These are phyloP conservation scores for Ruditapes philippinarum DNA, from an alignment of 1,140 invertebrate species.

Conservation along the genomic window DNA sequence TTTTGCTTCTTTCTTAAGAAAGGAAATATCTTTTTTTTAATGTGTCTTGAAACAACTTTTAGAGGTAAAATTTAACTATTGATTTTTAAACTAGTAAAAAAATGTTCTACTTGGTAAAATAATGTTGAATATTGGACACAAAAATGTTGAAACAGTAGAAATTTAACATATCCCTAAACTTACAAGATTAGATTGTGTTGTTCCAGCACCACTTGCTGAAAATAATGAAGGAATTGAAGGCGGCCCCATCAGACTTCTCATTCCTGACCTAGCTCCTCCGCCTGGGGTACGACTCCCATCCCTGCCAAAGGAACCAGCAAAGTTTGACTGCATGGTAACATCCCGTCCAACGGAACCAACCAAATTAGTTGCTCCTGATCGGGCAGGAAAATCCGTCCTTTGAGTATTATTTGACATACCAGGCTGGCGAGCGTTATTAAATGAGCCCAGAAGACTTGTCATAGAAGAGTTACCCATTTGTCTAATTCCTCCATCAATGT, in stretches of 20 bases:
- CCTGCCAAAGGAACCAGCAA: conserved; percentile 5
- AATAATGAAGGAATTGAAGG: background rate
- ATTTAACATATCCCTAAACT: too few relatives aligned
- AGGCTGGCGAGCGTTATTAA: background rate
- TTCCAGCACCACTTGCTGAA: background rate
- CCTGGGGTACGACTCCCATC: background rate
- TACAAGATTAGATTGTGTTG: conserved; percentile 3
- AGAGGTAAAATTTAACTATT: too few relatives aligned
- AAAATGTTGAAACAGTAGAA: too few relatives aligned
- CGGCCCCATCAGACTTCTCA: background rate
- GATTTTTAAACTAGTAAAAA: too few relatives aligned
- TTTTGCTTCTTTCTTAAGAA: too few relatives aligned
- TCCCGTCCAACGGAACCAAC: background rate
- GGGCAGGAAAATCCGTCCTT: background rate
- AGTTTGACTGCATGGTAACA: background rate
- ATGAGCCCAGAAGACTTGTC: background rate
- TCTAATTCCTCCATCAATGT: background rate
- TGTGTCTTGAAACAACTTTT: too few relatives aligned
- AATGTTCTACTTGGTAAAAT: too few relatives aligned
- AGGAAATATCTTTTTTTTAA: too few relatives aligned
- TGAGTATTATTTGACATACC: background rate
- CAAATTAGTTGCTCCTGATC: background rate
- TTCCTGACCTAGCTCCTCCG: background rate
- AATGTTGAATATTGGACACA: too few relatives aligned
- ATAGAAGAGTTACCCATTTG: background rate